phyloP scores from a whole-genome alignment of 2,113 vertebrate genomes.

The Conger conger region DNA sequence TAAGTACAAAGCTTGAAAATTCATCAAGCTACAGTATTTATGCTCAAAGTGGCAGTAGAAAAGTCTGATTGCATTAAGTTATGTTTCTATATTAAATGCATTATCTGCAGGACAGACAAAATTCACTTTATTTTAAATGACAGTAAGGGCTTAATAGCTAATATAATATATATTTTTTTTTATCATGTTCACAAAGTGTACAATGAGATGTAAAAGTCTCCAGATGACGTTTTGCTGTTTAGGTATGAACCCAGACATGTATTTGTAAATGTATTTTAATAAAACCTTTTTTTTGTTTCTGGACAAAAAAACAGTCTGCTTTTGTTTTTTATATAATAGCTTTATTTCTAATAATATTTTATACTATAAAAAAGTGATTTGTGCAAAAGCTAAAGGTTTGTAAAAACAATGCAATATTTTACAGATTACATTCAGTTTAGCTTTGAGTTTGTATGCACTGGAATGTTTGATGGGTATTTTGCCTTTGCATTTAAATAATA shows the following conservation, averaged over 20 bases:
- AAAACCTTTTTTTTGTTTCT: background rate
- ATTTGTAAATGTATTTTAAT: no score
- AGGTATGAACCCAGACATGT: no score
- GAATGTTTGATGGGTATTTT: constrained; percentile 36
- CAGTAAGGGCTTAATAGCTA: no score
- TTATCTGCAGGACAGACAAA: constrained; percentile 18
- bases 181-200: no score
- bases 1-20: background rate
- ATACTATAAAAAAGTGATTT: constrained; percentile 3
- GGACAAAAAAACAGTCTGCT: background rate
- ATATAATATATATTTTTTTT: no score
- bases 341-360: constrained; percentile 14
- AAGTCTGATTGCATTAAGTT: background rate
- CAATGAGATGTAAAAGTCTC: no score
- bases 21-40: background rate
- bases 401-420: constrained; percentile 22
- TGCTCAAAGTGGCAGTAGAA: background rate
- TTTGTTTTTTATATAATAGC: constrained; percentile 10
- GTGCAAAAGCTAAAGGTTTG: constrained; percentile 1
- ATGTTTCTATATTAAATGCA: background rate
- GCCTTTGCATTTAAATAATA: constrained; percentile 39
- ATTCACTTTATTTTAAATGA: constrained; percentile 37
- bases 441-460: constrained; percentile 49
- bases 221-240: no score
- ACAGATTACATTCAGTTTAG: constrained; percentile 27